Percentiles rank a stretch among this genome's conserved stretches.
Conservation (phyloP, 2,113 vertebrate genomes). For the Riparia riparia region DNA sequence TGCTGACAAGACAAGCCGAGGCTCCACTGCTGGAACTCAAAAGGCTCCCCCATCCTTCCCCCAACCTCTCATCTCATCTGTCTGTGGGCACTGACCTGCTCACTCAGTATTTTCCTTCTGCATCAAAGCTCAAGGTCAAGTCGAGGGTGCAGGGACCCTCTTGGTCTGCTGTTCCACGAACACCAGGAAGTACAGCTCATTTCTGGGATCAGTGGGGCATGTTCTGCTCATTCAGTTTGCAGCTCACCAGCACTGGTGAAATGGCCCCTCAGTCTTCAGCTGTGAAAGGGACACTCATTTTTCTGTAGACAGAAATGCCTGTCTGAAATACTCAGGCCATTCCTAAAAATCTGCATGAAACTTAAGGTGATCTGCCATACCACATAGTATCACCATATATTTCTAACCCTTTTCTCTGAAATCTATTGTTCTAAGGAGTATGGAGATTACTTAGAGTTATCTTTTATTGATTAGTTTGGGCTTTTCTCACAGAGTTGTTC, state of each 20-base stretch:
- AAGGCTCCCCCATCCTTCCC: background rate
- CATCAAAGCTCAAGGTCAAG: background rate
- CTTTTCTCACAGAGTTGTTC: background rate
- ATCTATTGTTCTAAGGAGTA: background rate
- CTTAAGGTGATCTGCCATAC: background rate
- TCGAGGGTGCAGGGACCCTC: background rate
- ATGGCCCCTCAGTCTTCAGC: background rate
- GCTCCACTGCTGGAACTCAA: background rate
- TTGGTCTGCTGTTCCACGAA: background rate
- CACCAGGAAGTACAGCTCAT: background rate
- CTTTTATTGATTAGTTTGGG: background rate
- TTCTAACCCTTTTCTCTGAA: background rate
- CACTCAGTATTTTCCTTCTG: background rate
- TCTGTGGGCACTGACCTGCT: background rate
- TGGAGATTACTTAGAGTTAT: background rate
- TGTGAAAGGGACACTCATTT: background rate
- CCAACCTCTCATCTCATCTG: background rate
- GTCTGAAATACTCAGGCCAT: background rate
- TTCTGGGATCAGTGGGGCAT: too few relatives aligned
- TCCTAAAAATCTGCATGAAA: background rate
- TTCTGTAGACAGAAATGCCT: background rate
- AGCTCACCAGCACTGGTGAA: background rate
- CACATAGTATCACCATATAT: background rate
- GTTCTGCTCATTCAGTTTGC: background rate
- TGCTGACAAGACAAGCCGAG: background rate